Base-by-base conservation (phyloP, 2,888 invertebrate species). In the Galeopsomyia nigrocyanea region DNA sequence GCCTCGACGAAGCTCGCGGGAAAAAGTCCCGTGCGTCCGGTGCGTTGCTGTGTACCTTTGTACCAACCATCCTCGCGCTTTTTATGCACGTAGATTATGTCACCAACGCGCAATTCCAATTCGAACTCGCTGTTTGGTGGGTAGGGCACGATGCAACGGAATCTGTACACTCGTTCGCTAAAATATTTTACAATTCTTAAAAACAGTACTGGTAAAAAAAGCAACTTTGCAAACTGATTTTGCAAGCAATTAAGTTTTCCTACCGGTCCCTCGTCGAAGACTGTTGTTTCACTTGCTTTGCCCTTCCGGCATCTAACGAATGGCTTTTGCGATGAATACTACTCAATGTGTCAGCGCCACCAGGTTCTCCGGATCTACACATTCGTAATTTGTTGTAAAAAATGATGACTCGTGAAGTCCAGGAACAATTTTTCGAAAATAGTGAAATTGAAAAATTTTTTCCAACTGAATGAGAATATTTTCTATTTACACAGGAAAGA, bases 21-120 rank as follows among this genome's bases (percentile, higher is more conserved):
- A 88, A 97, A 97, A 56, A 97, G 90, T n/a, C 97, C 97, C 5
- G 95, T 95, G 80, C 95, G 93, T 50, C 97, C 96, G 1, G 96
- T 96, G 69, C 96, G 90, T 79, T 95, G 93, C 78, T 95, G 90
- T 0, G 95, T 96, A 21, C 97, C 97, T 84, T 96, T 96, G 87
- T 94, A 97, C 97, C 97, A 97, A 61, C 97, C 97, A 83, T 97
- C 97, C 65, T 96, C 96, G 66, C 96, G 91, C 83, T 97, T 97
- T 82, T 94, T 94, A 81, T 95, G 94, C 21, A 97, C 97, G 79
- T 95, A 92, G 77, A 97, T 95, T 69, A 97, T 92, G 82, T 97
- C 97, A 75, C 96, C 96, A 53, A 96, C 92, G 78, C 94, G 93
- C 58, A 98, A 88, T 83, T 96, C 97, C 79, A 98, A 86, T 86